These are phyloP conservation scores for Lycopodina hypogea DNA, from an alignment of 37 sponge, comb jelly and placozoan species.

Conservation along the genomic window DNA sequence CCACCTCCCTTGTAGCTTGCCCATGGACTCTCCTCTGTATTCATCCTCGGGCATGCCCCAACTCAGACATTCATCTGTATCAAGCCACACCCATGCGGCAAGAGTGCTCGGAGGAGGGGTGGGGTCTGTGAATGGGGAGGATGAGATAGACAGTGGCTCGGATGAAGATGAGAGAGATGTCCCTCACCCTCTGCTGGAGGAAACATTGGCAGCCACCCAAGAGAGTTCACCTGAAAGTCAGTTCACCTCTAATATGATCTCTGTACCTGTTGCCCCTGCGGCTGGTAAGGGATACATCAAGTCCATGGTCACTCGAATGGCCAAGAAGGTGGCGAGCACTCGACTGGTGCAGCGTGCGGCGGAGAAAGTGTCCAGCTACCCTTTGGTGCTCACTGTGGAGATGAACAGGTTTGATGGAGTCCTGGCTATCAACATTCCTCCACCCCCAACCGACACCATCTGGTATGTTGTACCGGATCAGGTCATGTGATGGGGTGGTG, in stretches of 20 bases:
- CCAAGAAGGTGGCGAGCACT: conserved; percentile 37
- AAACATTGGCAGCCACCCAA: not conserved
- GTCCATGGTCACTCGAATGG: conserved; percentile 1
- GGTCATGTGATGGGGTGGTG: not conserved
- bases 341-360: conserved; percentile 49
- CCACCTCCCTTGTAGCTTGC: not conserved
- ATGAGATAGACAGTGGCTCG: conserved; percentile 70
- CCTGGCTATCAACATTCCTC: conserved; percentile 76
- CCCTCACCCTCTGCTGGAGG: conserved; percentile 4
- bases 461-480: conserved; percentile 78
- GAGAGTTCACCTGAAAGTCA: not conserved
- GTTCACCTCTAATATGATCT: not conserved
- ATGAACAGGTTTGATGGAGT: conserved; percentile 63
- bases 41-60: not conserved
- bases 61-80: not conserved
- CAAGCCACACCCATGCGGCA: conserved; percentile 17
- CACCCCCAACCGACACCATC: conserved; percentile 76
- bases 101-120: not conserved
- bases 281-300: not conserved
- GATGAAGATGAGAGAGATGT: conserved; percentile 33
- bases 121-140: conserved; percentile 12
- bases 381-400: conserved; percentile 71
- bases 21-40: not conserved
- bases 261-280: not conserved
- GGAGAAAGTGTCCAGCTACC: conserved; percentile 75